phyloP scores from a whole-genome alignment of 2,888 invertebrate species.

The Muscina levida region DNA sequence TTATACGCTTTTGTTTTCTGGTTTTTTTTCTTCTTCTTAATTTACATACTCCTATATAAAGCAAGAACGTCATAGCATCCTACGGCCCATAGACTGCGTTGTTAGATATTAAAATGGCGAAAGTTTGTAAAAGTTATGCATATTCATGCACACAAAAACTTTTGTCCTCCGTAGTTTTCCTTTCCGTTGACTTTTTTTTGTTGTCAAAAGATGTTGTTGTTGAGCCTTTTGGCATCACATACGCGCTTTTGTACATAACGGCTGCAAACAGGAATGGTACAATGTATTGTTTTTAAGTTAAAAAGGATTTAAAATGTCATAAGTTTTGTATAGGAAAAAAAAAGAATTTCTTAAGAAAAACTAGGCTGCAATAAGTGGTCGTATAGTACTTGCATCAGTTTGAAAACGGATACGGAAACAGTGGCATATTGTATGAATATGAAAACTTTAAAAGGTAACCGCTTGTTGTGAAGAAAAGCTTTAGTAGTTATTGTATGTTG shows the following conservation, averaged over 20 bases:
- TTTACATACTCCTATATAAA: no score
- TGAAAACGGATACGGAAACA: no score
- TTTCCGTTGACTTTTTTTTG: neutral
- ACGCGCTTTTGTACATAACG: neutral
- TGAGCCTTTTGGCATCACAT: neutral
- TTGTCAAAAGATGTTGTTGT: neutral
- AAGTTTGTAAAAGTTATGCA: conserved; percentile 4
- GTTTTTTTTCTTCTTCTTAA: no score
- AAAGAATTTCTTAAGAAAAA: neutral
- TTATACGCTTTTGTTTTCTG: no score
- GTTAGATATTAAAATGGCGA: conserved; percentile 1
- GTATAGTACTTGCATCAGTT: no score
- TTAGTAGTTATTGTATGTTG: no score
- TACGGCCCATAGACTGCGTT: no score
- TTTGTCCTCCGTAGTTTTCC: neutral
- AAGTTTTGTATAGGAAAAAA: neutral
- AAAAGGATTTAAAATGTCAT: neutral
- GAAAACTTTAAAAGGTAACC: no score
- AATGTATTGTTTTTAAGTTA: neutral
- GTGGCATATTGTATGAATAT: no score
- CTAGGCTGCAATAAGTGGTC: neutral
- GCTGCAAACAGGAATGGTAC: neutral
- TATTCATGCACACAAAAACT: neutral
- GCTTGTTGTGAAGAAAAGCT: no score
- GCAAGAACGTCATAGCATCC: neutral